Base-by-base conservation (phyloP, 1,140 invertebrate species). In the Eufriesea mexicana region DNA sequence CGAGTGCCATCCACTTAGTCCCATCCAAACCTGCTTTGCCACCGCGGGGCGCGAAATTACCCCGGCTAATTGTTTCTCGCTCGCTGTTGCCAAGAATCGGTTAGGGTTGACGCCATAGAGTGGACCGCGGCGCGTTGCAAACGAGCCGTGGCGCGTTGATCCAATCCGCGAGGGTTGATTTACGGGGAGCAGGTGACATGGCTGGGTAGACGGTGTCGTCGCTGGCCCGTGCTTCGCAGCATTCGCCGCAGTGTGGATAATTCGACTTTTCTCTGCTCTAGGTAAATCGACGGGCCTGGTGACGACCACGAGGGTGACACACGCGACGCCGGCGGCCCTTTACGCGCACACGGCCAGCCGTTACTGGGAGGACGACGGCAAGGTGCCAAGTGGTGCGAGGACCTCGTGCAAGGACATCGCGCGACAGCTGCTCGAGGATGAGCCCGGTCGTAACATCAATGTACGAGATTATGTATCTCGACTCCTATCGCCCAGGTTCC, bases 331-430 rank as follows among this genome's bases (percentile, higher is more conserved):
- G 0, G 96, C 96, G 0, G 97, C 97, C 1, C 94, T 97, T 5
- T 99, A 98, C 93, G 97, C 97, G 0, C 96, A 97, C 89, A 95
- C 96, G 1, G 95, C 97, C 0, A 96, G 96, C 79, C 93, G 97
- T n/a, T 96, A 97, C 89, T 98, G 97, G 96, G 97, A 98, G 93
- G 96, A 96, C 80, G 97, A 98, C 89, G 92, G 93, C n/a, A 96
- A 97, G 81, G 92, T 95, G 91, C 96, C 90, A 91, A 95, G 91
- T 35, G 94, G 95, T 35, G 92, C 94, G 47, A 87, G 64, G 88
- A 93, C 92, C 8, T 91, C 94, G 0, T 97, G 96, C 91, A 95
- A 96, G 67, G 97, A 98, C 90, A 97, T 98, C 74, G 97, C 97
- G 0, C 93, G 95, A 7, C 97, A 98, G 90, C 94, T 98, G 28